Conservation (phyloP, 2,888 invertebrate species). For the Noctua janthina region DNA sequence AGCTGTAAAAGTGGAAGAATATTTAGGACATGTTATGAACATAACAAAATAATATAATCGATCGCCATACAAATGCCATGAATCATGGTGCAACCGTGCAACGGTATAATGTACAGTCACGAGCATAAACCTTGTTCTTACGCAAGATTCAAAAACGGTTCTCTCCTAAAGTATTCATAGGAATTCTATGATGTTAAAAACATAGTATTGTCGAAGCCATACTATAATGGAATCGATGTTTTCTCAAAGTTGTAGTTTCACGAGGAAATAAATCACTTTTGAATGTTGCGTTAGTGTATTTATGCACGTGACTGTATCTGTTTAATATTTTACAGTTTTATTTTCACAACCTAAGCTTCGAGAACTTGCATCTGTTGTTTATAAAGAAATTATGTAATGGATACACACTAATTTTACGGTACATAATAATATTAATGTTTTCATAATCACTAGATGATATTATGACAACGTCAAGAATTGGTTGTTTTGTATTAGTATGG, state of each 20-base stretch:
- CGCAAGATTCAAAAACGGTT: neutral
- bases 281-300: neutral
- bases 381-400: constrained; percentile 1
- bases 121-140: neutral
- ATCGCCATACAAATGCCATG: constrained; percentile 21
- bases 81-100: constrained; percentile 29
- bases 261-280: neutral
- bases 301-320: neutral
- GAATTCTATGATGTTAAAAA: neutral
- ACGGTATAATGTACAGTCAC: constrained; percentile 27
- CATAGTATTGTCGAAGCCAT: neutral
- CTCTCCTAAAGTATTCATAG: neutral
- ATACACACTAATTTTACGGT: neutral
- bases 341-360: constrained; percentile 23
- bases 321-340: constrained; percentile 32
- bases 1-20: neutral
- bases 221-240: neutral
- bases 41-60: constrained; percentile 4
- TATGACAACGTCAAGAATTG: neutral
- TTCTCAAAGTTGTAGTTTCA: neutral
- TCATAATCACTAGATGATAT: neutral
- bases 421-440: neutral
- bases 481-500: neutral
- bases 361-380: constrained; percentile 12
- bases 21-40: constrained; percentile 21